phyloP scores from a whole-genome alignment of 1,140 invertebrate genomes.

The Drosophila dunni region DNA sequence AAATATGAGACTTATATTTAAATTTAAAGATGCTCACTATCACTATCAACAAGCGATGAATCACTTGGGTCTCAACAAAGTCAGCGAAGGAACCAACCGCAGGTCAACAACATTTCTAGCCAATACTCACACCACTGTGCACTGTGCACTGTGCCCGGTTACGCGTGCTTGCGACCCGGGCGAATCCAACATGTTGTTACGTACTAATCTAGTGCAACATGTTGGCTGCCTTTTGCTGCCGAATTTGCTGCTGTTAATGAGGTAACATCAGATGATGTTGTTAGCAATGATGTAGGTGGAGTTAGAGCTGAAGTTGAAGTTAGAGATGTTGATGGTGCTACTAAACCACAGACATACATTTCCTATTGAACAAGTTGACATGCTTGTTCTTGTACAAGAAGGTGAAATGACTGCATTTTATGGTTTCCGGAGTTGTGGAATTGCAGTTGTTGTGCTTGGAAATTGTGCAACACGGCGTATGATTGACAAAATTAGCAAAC shows the following conservation, averaged over 20 bases:
- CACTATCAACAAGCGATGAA: not conserved
- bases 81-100: not conserved
- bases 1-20: too few relatives aligned
- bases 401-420: constrained; percentile 16
- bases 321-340: not conserved
- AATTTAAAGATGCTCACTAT: not conserved
- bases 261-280: constrained; percentile 6
- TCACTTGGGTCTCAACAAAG: not conserved
- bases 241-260: constrained; percentile 25
- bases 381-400: constrained; percentile 52
- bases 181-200: constrained; percentile 58
- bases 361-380: constrained; percentile 48
- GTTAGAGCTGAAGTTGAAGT: not conserved
- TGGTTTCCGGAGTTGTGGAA: not conserved
- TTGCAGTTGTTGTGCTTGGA: constrained; percentile 8
- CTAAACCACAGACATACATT: constrained; percentile 48
- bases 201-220: constrained; percentile 49
- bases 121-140: constrained; percentile 22
- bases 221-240: constrained; percentile 36
- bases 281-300: not conserved
- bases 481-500: constrained; percentile 72
- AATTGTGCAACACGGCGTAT: constrained; percentile 71
- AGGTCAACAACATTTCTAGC: not conserved
- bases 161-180: constrained; percentile 12
- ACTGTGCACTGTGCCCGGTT: constrained; percentile 5